Percentiles rank a stretch among this genome's conserved stretches.
phyloP scores from a whole-genome alignment of 2,888 invertebrate genomes.

The Plusia festucae region DNA sequence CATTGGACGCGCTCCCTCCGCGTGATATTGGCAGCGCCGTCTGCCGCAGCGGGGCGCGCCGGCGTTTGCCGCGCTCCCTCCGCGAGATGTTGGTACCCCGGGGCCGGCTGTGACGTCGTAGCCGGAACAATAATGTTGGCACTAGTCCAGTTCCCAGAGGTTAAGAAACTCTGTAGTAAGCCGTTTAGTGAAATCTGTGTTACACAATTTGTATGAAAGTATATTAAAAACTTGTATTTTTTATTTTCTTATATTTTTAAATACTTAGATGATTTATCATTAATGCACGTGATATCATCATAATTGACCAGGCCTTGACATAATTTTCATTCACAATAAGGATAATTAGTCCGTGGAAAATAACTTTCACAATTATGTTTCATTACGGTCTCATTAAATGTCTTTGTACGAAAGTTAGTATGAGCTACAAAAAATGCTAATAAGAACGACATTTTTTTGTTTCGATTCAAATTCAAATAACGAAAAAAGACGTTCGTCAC shows the following conservation, averaged over 20 bases:
- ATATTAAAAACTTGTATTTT: too few species aligned
- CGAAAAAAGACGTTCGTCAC: neutral
- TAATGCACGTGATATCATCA: too few species aligned
- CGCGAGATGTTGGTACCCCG: too few species aligned
- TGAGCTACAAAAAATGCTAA: neutral
- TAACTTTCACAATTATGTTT: neutral
- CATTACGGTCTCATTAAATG: neutral
- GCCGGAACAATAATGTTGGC: constrained; percentile 63
- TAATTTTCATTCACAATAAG: neutral
- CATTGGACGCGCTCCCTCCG: too few species aligned
- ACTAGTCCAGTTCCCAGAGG: constrained; percentile 52
- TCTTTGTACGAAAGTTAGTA: neutral
- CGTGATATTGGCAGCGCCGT: too few species aligned
- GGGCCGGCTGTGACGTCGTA: too few species aligned
- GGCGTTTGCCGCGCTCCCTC: too few species aligned
- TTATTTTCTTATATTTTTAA: too few species aligned
- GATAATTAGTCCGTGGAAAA: constrained; percentile 1
- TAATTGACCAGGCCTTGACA: neutral
- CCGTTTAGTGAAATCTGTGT: neutral
- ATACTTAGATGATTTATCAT: too few species aligned
- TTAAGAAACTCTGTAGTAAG: constrained; percentile 1
- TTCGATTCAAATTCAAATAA: neutral
- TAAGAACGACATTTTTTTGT: neutral
- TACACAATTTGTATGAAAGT: neutral
- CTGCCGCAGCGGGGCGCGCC: too few species aligned